Evolutionary conservation across 2,797 vertebrate species (phyloP), one percentile per base, ranked within the genome.

Genomic region (Tamandua tetradactyla): DNA sequence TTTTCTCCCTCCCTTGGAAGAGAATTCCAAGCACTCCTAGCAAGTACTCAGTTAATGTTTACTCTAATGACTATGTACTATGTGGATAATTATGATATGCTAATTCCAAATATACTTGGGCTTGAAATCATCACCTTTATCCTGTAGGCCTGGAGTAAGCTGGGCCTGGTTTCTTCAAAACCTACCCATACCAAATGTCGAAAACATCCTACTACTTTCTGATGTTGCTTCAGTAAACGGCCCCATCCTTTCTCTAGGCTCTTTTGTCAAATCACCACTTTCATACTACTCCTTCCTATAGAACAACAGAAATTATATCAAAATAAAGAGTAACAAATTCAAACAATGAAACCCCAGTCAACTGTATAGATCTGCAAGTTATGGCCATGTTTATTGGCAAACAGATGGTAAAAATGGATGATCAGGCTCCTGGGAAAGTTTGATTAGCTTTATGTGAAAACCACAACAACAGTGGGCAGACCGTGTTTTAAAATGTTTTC

Each of bases 11-110:
- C 37, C 74, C 89, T 92, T 66, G 66, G 87, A 82, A 87, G 88
- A 86, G 61, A 95, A 94, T 90, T 40, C 11, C 37, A 96, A 95
- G 69, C 32, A 85, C 23, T 74, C n/a, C 49, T 66, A 75, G 69
- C 57, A 90, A 59, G 66, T 55, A 64, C 23, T 84, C 71, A 44
- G 61, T 62, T 88, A 78, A 87, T 35, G 17, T 87, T 87, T 86
- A 86, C 17, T 71, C 82, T n/a, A 64, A 87, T 78, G 69, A 84
- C 82, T 86, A 59, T 35, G 68, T 64, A 84, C 82, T 86, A 59
- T 35, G 68, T 64, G 79, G 37, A 61, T 72, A 81, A 64, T 81
- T 76, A 75, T 27, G 90, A 90, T 57, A 75, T n/a, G 72, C 40
- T 94, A 44, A 90, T 92, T 61, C 75, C 27, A 62, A 95, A 81